Base-by-base conservation (phyloP, 2,797 vertebrate genomes). In the Characodon lateralis region DNA sequence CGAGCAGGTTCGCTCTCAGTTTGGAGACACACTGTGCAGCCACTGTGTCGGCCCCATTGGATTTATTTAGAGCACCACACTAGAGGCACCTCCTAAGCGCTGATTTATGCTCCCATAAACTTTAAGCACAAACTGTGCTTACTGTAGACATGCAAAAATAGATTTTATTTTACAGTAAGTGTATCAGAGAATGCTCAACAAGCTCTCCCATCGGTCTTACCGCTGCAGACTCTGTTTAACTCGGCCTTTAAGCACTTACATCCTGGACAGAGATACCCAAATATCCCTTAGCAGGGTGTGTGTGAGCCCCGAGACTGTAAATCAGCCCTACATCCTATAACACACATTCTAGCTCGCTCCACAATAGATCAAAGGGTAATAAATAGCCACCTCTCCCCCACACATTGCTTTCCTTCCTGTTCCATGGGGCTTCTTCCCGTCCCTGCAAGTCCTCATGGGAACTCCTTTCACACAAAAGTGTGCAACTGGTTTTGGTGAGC, bases 311-410 rank as follows among this genome's bases (percentile, higher is more conserved):
- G 26, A 83, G 87, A 93, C 91, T 91, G 91, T 93, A 93, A 93
- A 92, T 93, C 93, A 93, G 91, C 90, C 72, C 89, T 75, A 87
- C 93, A 93, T 94, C 92, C 93, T 90, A 92, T 91, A 94, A 93
- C 91, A 93, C 87, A 92, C 91, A 92, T 93, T 93, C 87, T 91
- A 73, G 80, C 88, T 86, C 48, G 61, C 89, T 92, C 92, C 90
- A 95, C 93, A 94, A 94, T 94, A 94, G 92, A 95, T 94, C 93
- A 94, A 93, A 93, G 86, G 48, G 93, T 93, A 94, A 94, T 91
- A 94, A 94, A 93, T 93, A 95, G 92, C 91, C 92, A 89, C 88
- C 89, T 92, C 92, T 89, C 91, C 91, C 90, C 89, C 90, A 91
- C 93, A 93, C 94, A 92, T 92, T 91, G 93, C 90, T 93, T 94